These are phyloP conservation scores for Sinosuthora webbiana DNA, from an alignment of 2,113 vertebrate genomes.

Conservation along the genomic window DNA sequence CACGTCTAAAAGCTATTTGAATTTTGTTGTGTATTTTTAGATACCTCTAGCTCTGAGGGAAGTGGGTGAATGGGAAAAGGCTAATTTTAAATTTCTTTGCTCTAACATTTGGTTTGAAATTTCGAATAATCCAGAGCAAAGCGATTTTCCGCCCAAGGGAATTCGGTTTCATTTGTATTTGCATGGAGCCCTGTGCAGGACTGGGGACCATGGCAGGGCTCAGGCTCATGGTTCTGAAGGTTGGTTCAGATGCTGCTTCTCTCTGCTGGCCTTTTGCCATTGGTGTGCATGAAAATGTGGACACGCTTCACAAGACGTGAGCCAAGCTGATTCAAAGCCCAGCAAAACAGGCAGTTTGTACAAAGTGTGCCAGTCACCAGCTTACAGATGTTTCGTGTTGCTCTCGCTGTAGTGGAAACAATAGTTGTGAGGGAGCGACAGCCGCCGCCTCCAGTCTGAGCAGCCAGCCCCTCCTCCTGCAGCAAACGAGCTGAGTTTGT, in stretches of 20 bases:
- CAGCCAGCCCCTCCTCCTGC: constrained; percentile 33
- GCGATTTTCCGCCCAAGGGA: neutral
- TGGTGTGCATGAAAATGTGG: neutral
- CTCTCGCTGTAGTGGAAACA: neutral
- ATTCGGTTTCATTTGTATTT: neutral
- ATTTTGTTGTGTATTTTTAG: neutral
- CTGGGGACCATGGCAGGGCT: neutral
- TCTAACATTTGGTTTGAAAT: neutral
- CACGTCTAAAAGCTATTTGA: neutral
- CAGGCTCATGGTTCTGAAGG: neutral
- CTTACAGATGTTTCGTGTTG: neutral
- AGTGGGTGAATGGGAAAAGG: neutral
- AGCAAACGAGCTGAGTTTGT: neutral
- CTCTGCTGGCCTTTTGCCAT: neutral
- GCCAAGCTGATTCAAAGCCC: neutral
- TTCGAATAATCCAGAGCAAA: neutral
- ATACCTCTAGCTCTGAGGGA: neutral
- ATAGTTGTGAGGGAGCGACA: neutral
- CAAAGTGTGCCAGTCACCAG: neutral
- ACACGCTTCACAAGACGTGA: neutral
- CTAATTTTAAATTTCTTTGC: neutral
- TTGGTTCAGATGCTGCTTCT: neutral
- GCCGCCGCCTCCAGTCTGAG: neutral
- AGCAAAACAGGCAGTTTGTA: neutral
- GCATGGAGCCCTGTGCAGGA: neutral